Percentiles rank a stretch among this genome's conserved stretches.
Evolutionary conservation across 2,797 vertebrate species (phyloP).

Genomic region (Arrhamphus sclerolepis): DNA sequence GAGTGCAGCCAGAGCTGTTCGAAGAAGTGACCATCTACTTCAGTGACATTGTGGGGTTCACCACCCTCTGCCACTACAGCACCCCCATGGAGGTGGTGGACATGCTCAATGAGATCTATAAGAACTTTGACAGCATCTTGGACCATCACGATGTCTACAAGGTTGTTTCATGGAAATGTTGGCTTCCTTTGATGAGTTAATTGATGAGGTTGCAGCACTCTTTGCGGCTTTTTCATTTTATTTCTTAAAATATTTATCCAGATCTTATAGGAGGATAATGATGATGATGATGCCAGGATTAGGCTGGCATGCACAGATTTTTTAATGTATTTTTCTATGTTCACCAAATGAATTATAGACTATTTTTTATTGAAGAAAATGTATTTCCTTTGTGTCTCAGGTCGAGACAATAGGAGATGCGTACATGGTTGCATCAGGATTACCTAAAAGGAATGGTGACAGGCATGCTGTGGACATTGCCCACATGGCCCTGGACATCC

Average conservation of each 20-base stretch:
- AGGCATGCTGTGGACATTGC: conserved; percentile 93
- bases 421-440: conserved; percentile 96
- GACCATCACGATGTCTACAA: conserved; percentile 98
- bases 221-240: background rate
- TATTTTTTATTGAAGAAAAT: background rate
- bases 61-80: conserved; percentile 96
- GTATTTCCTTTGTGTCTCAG: conserved; percentile 63
- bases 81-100: conserved; percentile 98
- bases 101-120: conserved; percentile 98
- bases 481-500: conserved; percentile 95
- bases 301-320: too few species aligned
- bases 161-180: conserved; percentile 70
- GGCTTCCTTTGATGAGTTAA: background rate
- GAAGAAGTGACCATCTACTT: conserved; percentile 97
- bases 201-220: background rate
- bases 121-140: conserved; percentile 95
- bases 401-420: conserved; percentile 98
- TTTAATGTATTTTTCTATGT: background rate
- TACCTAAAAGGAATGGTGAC: conserved; percentile 93
- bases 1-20: conserved; percentile 92
- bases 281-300: background rate
- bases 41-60: conserved; percentile 98
- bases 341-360: background rate
- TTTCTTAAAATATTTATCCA: too few species aligned
- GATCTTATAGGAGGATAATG: background rate